Conservation (phyloP, 1,140 invertebrate genomes). For the Megalonaias nervosa region DNA sequence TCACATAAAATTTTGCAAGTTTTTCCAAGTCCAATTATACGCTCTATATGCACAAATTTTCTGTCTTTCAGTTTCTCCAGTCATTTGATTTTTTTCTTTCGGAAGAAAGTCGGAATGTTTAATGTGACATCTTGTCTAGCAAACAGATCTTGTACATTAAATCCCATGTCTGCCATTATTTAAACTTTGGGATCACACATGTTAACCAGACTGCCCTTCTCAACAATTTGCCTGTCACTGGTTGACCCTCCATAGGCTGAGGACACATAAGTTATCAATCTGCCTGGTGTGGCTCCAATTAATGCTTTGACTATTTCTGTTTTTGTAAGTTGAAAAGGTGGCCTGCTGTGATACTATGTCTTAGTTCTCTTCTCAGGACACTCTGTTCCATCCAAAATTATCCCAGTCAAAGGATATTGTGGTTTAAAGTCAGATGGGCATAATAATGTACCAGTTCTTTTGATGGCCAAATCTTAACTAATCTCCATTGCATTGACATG, state of each 20-base stretch:
- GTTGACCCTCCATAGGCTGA: constrained; percentile 35
- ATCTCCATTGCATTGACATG: background rate
- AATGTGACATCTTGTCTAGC: constrained; percentile 30
- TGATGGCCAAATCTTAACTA: background rate
- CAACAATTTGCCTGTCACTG: constrained; percentile 38
- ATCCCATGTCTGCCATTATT: constrained; percentile 44
- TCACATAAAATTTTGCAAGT: constrained; percentile 44
- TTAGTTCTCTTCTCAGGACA: background rate
- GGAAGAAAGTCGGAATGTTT: constrained; percentile 40
- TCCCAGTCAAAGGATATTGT: background rate
- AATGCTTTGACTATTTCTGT: constrained; percentile 41
- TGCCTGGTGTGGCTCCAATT: constrained; percentile 34
- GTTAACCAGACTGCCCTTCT: constrained; percentile 5
- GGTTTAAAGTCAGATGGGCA: background rate
- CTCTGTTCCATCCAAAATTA: background rate
- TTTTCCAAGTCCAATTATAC: constrained; percentile 43
- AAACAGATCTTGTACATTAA: constrained; percentile 41
- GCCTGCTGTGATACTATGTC: constrained; percentile 21
- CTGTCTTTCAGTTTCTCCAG: constrained; percentile 10
- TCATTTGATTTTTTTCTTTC: constrained; percentile 24
- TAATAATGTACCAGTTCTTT: background rate
- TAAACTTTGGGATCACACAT: constrained; percentile 21
- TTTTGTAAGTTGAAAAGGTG: constrained; percentile 56
- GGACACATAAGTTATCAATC: constrained; percentile 28
- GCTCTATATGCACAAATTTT: constrained; percentile 35